Base-by-base conservation (phyloP, 2,888 invertebrate species). In the Caenorhabditis wallacei region DNA sequence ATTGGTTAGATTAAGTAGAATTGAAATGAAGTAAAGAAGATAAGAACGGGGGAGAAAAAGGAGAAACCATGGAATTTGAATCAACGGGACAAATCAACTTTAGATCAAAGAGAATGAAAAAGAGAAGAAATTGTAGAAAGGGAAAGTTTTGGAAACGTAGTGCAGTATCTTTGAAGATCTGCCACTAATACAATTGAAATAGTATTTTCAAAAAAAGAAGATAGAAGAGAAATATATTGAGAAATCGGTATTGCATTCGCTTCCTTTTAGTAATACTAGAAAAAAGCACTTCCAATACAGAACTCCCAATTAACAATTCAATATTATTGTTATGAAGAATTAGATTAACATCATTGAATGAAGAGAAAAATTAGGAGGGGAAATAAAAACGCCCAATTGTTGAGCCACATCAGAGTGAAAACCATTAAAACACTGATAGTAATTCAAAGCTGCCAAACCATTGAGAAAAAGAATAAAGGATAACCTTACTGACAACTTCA, bases 171-270 rank as follows among this genome's bases (percentile, higher is more conserved):
- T 7, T 13, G 10, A 37, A 66, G 53, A 66, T 30, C 48, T 53
- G 37, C 53, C 20, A 56, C 26, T 3, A 18, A 2, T 66, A 66
- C 66, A 66, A 40, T 66, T 66, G 53, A 66, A 66, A 66, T 37
- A 35, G 24, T 66, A 51, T 37, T 18, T n/a, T 37, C 22, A n/a
- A 30, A 10, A 53, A n/a, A 66, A 16, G 4, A 35, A n/a, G 18
- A 18, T 30, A 35, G 35, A 66, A 51, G 16, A 30, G 16, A 43
- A 37, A 20, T 59, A 63, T 1, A 46, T 1, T 24, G 2, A 43
- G 24, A 20, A 61, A 35, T 35, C 10, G 4, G 10, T 35, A 7
- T 10, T 35, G 35, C 35, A 35, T 35, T 4, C 10, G 35, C 5
- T 4, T n/a, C n/a, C n/a, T n/a, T n/a, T n/a, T n/a, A n/a, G 35